Base-by-base conservation (phyloP, 2,797 vertebrate genomes). In the Darevskia nairensis region DNA sequence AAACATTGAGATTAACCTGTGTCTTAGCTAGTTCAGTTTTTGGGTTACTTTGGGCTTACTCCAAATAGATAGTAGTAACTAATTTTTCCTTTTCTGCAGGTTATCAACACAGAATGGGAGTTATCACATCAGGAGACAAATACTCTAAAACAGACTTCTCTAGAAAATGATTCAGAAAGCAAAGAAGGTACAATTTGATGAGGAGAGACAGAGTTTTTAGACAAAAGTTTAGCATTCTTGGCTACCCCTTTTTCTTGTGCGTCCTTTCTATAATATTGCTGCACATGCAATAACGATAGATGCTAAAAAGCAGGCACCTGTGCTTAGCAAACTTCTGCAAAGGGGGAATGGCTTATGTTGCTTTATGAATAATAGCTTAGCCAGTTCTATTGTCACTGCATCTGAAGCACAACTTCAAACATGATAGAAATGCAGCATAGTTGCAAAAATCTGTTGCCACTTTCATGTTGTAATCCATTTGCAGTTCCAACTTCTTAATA, bases 111-210 rank as follows among this genome's bases (percentile, higher is more conserved):
- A 17, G 88, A 92, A 0, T 94, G 90, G 95, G 32, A 86, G 0
- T 87, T 90, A 1, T 69, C 92, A 46, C 88, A 83, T 2, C 64
- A 85, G 13, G 93, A 94, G 5, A 44, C 86, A 25, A 46, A 89
- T 71, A 90, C 88, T 55, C 25, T 92, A 2, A 90, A 90, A 1
- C 85, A 90, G 7, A 87, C 85, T 77, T 78, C 64, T 39, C 50
- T 80, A 86, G 96, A 94, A 80, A 25, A 71, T 13, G 8, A 80
- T 80, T 44, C 92, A 46, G 96, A 96, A 5, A 88, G 19, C 75
- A 82, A 2, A 7, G 93, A 94, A 93, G 94, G 96, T 96, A 92
- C 0, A 15, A 27, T 61, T 86, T 74, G 35, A 39, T 9, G 72
- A 74, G 6, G 35, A 74, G 32, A 74, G 35, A 74, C 17, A 23